Base-by-base conservation (phyloP, 1,140 invertebrate species). In the Ctenoplectra terminalis region DNA sequence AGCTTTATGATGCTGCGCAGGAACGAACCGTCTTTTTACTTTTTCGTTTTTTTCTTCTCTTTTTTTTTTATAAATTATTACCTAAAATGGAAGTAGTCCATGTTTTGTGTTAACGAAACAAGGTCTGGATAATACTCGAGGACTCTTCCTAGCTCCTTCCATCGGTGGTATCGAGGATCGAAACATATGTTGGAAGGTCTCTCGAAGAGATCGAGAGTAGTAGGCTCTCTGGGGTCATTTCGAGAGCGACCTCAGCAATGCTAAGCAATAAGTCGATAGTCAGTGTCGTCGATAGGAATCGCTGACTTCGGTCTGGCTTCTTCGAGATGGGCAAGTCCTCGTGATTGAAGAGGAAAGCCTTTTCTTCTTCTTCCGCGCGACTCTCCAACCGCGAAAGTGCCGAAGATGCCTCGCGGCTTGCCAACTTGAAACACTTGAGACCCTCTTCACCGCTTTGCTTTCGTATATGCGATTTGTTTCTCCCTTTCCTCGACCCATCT, bases 291-390 rank as follows among this genome's bases (percentile, higher is more conserved):
- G 81, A 87, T 88, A 84, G 82, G 79, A 90, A 88, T 89, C 79
- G 87, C 85, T 89, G 90, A 90, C 87, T 86, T 85, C 34, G 83
- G 82, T 84, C 85, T 88, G 75, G 80, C 75, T 88, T 73, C 84
- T 84, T 83, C 81, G 69, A 83, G 81, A 37, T 63, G 71, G 84
- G 75, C 84, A 81, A 84, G n/a, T 86, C 82, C 63, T 75, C 56
- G 37, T 63, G 40, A 17, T 9, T 37, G 72, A 70, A 75, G 58
- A 50, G 73, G 54, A 50, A 75, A 54, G 73, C 48, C 58, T 48
- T 60, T 81, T 86, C 74, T 81, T 63, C 63, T 60, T 34, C 78
- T 79, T 52, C 76, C 66, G 86, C 37, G 78, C 52, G 81, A 83
- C 70, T 84, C 80, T 83, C 75, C 46, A 87, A 50, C 60, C 75